phyloP scores from a whole-genome alignment of 1,140 invertebrate species.

The Phymorhynchus buccinoides region DNA sequence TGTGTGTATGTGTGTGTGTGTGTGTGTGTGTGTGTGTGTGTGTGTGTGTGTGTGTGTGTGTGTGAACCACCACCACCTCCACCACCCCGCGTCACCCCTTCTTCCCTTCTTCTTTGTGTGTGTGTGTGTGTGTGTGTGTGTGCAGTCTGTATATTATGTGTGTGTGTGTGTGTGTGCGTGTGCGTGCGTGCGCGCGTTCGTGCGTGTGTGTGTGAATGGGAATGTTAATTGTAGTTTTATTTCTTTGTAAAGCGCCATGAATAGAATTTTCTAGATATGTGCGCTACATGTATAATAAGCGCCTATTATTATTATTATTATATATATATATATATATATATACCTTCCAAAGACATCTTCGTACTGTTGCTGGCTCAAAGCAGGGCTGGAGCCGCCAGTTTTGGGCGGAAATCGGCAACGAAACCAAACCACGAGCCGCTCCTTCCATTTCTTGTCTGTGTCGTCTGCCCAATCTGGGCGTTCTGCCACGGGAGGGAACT shows the following conservation, averaged over 20 bases:
- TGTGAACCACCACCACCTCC: no score
- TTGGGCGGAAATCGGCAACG: neutral
- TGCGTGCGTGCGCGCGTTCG: neutral
- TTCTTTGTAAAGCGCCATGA: no score
- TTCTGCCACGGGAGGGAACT: neutral
- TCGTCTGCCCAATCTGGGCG: neutral
- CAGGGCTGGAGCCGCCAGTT: neutral
- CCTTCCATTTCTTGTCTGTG: neutral
- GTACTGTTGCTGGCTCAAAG: neutral
- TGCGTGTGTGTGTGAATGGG: neutral
- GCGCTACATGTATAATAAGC: no score
- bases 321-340: neutral
- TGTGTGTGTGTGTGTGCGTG: neutral
- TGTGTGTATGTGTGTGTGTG: neutral
- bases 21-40: neutral
- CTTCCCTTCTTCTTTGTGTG: no score
- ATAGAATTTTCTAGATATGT: no score
- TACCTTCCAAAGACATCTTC: constrained; percentile 7
- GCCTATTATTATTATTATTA: neutral
- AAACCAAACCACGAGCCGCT: neutral
- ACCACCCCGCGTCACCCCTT: no score
- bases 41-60: constrained; percentile 2
- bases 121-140: neutral
- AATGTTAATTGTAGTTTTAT: no score
- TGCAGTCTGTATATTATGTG: neutral